Conservation (phyloP, 2,113 vertebrate genomes). For the Eleginops maclovinus region DNA sequence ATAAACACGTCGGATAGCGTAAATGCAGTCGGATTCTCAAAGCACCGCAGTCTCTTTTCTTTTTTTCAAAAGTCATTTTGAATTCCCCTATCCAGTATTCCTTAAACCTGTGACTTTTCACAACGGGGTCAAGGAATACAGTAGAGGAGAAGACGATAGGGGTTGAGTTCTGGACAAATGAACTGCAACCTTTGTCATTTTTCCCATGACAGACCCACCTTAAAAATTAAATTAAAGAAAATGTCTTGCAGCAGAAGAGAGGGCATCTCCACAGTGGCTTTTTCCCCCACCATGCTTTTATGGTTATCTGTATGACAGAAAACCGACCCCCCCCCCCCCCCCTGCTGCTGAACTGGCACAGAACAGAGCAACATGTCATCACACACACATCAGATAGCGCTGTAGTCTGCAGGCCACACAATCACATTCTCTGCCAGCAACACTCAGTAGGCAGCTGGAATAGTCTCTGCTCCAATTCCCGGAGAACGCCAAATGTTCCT, state of each 20-base stretch:
- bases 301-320: slow-evolving; percentile 60
- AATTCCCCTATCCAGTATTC: too few species aligned
- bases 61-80: too few species aligned
- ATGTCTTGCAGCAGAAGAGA: slow-evolving; percentile 2
- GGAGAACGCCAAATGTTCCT: background rate
- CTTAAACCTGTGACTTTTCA: too few species aligned
- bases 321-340: slow-evolving; percentile 40
- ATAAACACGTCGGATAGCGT: too few species aligned
- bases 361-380: slow-evolving; percentile 34
- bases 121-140: too few species aligned
- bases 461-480: background rate
- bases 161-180: too few species aligned
- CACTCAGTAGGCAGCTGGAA: slow-evolving; percentile 12
- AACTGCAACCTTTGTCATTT: too few species aligned
- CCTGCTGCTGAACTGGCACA: slow-evolving; percentile 32
- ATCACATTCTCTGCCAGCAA: slow-evolving; percentile 27
- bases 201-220: too few species aligned
- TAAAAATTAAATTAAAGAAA: too few species aligned
- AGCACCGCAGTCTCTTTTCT: too few species aligned
- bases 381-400: slow-evolving; percentile 30
- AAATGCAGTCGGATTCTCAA: too few species aligned
- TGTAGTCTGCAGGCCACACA: slow-evolving; percentile 15
- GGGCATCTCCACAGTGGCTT: slow-evolving; percentile 6
- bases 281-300: slow-evolving; percentile 4
- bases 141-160: too few species aligned